A percentile compares a stretch with the other conserved stretches of the same genome.
phyloP scores from a whole-genome alignment of 2,797 vertebrate species.

The Lepilemur ruficaudatus region DNA sequence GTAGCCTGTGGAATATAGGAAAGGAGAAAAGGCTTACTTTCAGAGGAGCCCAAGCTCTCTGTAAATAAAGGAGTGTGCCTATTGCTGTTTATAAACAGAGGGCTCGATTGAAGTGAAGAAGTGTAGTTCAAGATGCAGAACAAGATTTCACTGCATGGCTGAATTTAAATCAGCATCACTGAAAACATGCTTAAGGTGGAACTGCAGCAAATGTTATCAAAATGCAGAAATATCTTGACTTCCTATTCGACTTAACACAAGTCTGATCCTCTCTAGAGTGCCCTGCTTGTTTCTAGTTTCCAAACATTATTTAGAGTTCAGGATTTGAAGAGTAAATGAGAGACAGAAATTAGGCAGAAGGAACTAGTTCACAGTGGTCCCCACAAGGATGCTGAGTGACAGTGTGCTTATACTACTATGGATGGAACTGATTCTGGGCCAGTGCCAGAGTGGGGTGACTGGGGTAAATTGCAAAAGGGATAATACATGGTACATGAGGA shows the following conservation, averaged over 20 bases:
- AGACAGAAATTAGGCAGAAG: not conserved
- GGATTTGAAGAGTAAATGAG: not conserved
- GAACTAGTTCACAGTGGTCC: not conserved
- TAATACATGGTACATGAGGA: not conserved
- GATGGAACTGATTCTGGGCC: not conserved
- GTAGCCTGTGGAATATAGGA: not conserved
- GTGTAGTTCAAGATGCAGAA: not conserved
- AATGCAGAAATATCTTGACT: not conserved
- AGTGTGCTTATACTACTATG: not conserved
- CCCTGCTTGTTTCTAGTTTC: not conserved
- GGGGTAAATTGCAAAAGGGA: not conserved
- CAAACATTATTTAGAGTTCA: not conserved
- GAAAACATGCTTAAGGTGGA: not conserved
- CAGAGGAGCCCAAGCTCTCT: not conserved
- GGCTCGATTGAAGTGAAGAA: not conserved
- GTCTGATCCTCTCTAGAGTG: not conserved
- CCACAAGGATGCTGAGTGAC: not conserved
- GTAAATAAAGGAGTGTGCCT: not conserved
- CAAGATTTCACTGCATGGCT: not conserved
- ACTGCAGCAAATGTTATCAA: not conserved
- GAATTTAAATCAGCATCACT: not conserved
- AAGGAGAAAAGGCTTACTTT: constrained; percentile 1
- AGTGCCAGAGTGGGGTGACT: not conserved
- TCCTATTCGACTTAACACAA: not conserved
- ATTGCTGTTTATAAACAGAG: not conserved